These are phyloP conservation scores for Probaryconus sp. DNA, from an alignment of 1,140 invertebrate species.

Conservation along the genomic window DNA sequence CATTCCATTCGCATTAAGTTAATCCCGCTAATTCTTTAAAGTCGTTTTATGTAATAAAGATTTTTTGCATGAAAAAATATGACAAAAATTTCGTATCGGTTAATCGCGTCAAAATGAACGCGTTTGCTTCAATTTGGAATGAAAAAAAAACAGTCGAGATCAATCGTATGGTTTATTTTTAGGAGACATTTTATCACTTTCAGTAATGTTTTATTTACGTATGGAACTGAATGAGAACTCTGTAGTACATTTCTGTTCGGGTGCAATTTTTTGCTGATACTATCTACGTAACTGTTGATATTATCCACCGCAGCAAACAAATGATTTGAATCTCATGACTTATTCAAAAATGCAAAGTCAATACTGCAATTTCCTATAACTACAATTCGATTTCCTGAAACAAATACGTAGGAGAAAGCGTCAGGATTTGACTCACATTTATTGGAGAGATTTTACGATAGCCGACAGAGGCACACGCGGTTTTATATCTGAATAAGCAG, in stretches of 20 bases:
- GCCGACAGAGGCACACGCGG: not conserved
- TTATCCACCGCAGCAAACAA: constrained; percentile 28
- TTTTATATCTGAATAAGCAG: not conserved
- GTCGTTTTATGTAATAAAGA: too few relatives aligned
- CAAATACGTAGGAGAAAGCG: constrained; percentile 17
- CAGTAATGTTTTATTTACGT: not conserved
- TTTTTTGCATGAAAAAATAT: too few relatives aligned
- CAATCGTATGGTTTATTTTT: too few relatives aligned
- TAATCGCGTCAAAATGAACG: too few relatives aligned
- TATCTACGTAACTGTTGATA: constrained; percentile 20
- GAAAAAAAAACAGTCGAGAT: too few relatives aligned
- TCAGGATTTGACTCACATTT: constrained; percentile 12
- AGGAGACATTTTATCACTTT: too few relatives aligned
- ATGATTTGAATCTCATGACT: constrained; percentile 33
- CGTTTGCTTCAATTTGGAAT: too few relatives aligned
- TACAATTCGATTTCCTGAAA: constrained; percentile 22
- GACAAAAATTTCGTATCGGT: too few relatives aligned
- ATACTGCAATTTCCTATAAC: constrained; percentile 39
- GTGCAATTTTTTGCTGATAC: constrained; percentile 4
- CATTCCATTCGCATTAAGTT: too few relatives aligned
- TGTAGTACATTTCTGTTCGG: not conserved
- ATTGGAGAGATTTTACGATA: not conserved
- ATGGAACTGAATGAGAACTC: constrained; percentile 1
- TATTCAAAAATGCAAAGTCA: constrained; percentile 46
- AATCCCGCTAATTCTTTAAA: too few relatives aligned